Evolutionary conservation across 2,113 vertebrate genomes (phyloP).

Genomic region (Myotis brandtii): DNA sequence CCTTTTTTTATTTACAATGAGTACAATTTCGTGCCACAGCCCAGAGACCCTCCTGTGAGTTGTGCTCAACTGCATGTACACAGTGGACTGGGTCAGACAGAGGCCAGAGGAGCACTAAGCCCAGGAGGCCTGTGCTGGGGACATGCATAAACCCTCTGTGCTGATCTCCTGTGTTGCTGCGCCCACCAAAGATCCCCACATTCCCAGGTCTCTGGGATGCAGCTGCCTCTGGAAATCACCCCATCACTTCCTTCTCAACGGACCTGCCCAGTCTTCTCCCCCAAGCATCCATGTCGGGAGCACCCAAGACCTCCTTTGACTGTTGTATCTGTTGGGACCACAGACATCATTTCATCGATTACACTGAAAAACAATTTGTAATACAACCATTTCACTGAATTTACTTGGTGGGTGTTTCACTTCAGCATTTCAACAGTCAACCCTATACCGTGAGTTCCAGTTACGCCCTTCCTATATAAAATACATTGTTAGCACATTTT

Average conservation of each 20-base stretch:
- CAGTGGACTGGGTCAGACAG: constrained; percentile 34
- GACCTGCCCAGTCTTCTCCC: constrained; percentile 46
- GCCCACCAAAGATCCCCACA: constrained; percentile 58
- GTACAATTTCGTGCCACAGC: constrained; percentile 41
- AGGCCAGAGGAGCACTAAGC: constrained; percentile 62
- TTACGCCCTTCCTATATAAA: background rate
- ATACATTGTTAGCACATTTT: background rate
- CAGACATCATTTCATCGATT: constrained; percentile 61
- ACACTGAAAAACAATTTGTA: constrained; percentile 52
- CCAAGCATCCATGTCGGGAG: constrained; percentile 63
- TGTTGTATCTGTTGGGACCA: constrained; percentile 65
- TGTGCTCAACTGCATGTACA: background rate
- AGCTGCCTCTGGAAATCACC: constrained; percentile 79
- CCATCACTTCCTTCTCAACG: constrained; percentile 43
- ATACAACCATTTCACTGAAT: constrained; percentile 47
- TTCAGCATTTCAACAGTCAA: constrained; percentile 10
- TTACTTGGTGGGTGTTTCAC: background rate
- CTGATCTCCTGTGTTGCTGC: constrained; percentile 70
- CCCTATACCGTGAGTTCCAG: background rate
- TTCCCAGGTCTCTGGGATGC: constrained; percentile 60
- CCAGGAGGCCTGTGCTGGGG: background rate
- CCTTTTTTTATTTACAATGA: background rate
- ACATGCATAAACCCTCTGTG: constrained; percentile 37
- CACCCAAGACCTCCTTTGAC: constrained; percentile 42
- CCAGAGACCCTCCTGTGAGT: constrained; percentile 56